Conservation (phyloP, 1,140 invertebrate species). For the Aphaenogaster rudis region DNA sequence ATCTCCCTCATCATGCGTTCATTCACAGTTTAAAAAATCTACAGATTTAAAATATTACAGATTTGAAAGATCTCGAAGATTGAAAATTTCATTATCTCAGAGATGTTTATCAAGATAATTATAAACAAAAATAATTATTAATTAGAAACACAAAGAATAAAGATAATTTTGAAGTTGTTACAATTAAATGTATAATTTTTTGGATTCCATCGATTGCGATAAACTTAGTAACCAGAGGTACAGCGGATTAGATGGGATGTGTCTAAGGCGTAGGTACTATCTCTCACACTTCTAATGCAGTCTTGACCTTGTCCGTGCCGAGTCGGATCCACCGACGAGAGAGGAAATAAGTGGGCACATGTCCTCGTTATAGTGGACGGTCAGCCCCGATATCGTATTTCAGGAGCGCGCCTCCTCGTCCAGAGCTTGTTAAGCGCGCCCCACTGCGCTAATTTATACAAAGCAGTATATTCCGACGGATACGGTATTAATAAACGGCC, state of each 20-base stretch:
- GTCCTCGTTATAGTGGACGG: conserved; percentile 54
- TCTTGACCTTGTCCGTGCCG: conserved; percentile 37
- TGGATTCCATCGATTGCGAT: background rate
- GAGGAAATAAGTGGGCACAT: conserved; percentile 44
- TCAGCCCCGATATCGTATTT: conserved; percentile 59
- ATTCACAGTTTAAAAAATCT: background rate
- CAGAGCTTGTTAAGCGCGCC: conserved; percentile 66
- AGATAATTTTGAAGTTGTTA: background rate
- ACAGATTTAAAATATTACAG: background rate
- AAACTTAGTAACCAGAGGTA: background rate
- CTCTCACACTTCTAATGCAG: background rate
- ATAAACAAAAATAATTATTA: conserved; percentile 4
- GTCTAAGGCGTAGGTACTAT: background rate
- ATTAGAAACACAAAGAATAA: background rate
- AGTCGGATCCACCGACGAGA: conserved; percentile 25
- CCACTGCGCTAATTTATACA: conserved; percentile 74
- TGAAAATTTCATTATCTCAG: background rate
- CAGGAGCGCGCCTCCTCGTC: conserved; percentile 32
- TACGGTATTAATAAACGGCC: conserved; percentile 69
- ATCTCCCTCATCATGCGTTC: background rate
- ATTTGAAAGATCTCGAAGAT: background rate
- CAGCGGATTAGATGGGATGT: background rate
- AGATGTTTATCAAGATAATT: background rate
- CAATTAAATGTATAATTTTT: background rate
- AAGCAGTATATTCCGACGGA: conserved; percentile 61